phyloP scores from a whole-genome alignment of 23 tunicate genomes.

The Trididemnum miniatum region DNA sequence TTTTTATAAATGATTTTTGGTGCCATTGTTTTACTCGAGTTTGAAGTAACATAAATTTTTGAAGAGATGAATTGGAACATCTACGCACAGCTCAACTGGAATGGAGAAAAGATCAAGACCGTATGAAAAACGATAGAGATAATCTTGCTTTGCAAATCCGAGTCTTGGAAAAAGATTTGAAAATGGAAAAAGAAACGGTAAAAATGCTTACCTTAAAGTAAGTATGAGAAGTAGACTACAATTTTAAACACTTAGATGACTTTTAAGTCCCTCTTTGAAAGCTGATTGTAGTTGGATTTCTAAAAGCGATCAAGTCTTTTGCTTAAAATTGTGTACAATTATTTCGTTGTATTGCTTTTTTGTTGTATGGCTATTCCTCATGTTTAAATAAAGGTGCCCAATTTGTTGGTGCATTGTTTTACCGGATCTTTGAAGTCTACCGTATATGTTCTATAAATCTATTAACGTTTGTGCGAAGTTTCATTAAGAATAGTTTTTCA shows the following conservation, averaged over 20 bases:
- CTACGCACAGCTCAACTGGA: neutral
- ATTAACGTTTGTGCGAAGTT: too few species aligned
- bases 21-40: too few species aligned
- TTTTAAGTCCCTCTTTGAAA: neutral
- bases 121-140: neutral
- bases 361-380: too few species aligned
- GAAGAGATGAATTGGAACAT: slow-evolving; percentile 23
- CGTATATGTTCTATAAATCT: too few species aligned
- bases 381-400: too few species aligned
- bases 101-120: slow-evolving; percentile 7
- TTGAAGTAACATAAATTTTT: neutral
- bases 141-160: neutral
- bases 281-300: too few species aligned
- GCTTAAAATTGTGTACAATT: too few species aligned
- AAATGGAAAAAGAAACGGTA: slow-evolving; percentile 20
- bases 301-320: too few species aligned
- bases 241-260: neutral
- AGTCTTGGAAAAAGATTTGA: slow-evolving; percentile 7
- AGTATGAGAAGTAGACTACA: neutral
- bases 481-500: too few species aligned
- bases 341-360: too few species aligned
- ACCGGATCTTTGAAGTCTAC: too few species aligned
- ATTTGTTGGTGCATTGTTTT: too few species aligned
- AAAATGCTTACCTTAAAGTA: neutral
- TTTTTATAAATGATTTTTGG: neutral